Evolutionary conservation across 1,140 invertebrate genomes (phyloP), one percentile per base, ranked within the genome.

Genomic region (Mesaphorura yosii): DNA sequence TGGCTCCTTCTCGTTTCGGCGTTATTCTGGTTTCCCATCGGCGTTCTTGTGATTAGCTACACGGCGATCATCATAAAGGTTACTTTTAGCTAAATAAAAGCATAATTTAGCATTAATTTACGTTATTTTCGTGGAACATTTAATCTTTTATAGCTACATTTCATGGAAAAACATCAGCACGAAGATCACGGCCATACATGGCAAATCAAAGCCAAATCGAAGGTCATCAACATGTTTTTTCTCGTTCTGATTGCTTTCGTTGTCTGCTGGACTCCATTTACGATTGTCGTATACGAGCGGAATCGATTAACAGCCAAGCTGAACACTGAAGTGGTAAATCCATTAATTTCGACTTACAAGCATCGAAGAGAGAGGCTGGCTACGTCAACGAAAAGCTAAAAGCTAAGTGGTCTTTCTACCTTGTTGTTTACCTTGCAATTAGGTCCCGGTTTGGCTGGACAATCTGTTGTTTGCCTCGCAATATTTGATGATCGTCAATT

Each of bases 1-100:
- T 86, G 83, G 83, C 77, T 83, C 59, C 76, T 84, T 17, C 72
- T 84, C 0, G 71, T 83, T 7, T 73, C 76, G 2, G 68, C 82
- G 3, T 64, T 84, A 17, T 81, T 85, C 0, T 85, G 82, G 80
- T 62, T 82, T 19, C 83, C 83, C 0, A 65, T 85, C 1, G 66
- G 71, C 0, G 72, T 82, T 1, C 83, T 85, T 78, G 67, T 78
- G 2, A 65, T 83, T 27, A 79, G 76, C 60, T 82, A 82, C 56
- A 69, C 73, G 2, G 71, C 76, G 10, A 80, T 82, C 51, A 76
- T 82, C 48, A 67, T 75, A 38, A 80, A 80, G 68, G 78, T 79
- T 69, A 65, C 53, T 6, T 38, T 50, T 41, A 45, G 31, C 23
- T 5, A 10, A 34, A 19, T 3, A 38, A 17, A 23, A 48, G n/a